A percentile compares a stretch with the other conserved stretches of the same genome.
Evolutionary conservation across 2,888 invertebrate species (phyloP).

Genomic region (Hydrotaea diabolus): DNA sequence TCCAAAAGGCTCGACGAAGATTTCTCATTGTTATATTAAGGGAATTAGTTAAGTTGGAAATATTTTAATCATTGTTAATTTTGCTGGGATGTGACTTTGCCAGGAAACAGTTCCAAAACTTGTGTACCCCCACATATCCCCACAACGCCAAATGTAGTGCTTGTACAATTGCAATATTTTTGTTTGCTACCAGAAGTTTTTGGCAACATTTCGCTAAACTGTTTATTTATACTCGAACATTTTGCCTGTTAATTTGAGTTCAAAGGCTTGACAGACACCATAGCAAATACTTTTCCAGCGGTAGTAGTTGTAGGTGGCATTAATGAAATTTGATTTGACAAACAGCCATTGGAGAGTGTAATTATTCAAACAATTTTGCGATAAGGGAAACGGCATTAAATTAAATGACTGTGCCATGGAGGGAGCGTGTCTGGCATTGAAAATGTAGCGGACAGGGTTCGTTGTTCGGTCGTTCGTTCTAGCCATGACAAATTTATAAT

Average conservation of each 20-base stretch:
- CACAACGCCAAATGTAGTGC: background rate
- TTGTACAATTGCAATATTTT: background rate
- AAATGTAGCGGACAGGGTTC: background rate
- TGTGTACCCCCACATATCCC: background rate
- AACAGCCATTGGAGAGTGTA: slow-evolving; percentile 21
- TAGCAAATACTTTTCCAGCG: background rate
- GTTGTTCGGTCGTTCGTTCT: background rate
- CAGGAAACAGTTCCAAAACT: background rate
- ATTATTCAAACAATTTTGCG: slow-evolving; percentile 39
- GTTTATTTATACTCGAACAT: slow-evolving; percentile 19
- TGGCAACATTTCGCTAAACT: background rate
- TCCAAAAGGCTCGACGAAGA: too few species aligned
- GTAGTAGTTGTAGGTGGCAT: background rate
- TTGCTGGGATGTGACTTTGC: background rate
- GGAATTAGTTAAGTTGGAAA: too few species aligned
- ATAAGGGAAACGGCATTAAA: slow-evolving; percentile 29
- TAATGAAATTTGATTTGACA: slow-evolving; percentile 5
- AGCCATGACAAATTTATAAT: slow-evolving; percentile 6
- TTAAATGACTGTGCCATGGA: background rate
- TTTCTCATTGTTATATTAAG: too few species aligned
- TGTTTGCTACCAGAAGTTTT: background rate
- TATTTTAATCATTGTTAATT: too few species aligned
- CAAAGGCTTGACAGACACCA: background rate
- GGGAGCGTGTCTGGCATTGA: slow-evolving; percentile 53
- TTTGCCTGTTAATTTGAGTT: background rate